Evolutionary conservation across 2,113 vertebrate genomes (phyloP).

Genomic region (Narcine bancroftii): DNA sequence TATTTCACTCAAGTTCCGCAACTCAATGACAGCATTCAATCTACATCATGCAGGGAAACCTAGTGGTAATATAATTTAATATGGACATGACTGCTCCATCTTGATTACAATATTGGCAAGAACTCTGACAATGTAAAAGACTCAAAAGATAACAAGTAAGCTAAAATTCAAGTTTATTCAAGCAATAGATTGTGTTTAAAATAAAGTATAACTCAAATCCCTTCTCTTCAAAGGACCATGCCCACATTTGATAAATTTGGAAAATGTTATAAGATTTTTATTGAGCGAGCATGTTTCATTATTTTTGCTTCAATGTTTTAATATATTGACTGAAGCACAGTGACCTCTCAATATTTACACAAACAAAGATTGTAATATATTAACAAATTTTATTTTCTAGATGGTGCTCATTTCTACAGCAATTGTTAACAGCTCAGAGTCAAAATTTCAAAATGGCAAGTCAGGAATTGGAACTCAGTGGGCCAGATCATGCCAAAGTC

Average conservation of each 20-base stretch:
- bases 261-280: neutral
- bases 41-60: neutral
- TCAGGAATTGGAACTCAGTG: neutral
- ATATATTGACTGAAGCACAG: neutral
- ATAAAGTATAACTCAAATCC: neutral
- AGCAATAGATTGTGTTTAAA: neutral
- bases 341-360: neutral
- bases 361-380: neutral
- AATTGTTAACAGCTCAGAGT: neutral
- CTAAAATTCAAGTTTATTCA: neutral
- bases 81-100: neutral
- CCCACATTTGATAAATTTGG: neutral
- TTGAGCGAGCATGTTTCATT: neutral
- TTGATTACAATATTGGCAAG: neutral
- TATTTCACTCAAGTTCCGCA: neutral
- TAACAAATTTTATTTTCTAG: neutral
- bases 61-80: neutral
- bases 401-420: neutral
- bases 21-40: neutral
- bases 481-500: neutral
- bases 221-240: neutral
- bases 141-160: neutral
- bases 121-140: neutral
- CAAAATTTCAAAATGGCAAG: neutral
- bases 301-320: neutral